Percentiles rank a stretch among this genome's conserved stretches.
phyloP scores from a whole-genome alignment of 2,113 vertebrate genomes.

The Pycnonotus jocosus region DNA sequence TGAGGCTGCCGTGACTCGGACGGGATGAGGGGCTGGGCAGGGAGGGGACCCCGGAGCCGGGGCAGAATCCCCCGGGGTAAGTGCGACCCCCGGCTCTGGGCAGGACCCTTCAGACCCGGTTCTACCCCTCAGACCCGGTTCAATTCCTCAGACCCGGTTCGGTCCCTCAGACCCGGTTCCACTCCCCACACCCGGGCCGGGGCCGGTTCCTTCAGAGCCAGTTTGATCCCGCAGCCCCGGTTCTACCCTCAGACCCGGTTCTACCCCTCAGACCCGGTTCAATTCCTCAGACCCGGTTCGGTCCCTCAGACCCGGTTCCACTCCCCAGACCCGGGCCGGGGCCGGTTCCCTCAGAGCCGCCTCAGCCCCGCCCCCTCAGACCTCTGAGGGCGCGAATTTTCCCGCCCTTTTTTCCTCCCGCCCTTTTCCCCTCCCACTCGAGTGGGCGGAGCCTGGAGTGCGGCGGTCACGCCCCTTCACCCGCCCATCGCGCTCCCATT shows the following conservation, averaged over 20 bases:
- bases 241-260: not conserved
- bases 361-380: not conserved
- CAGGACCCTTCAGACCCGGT: no score
- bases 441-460: fast-evolving
- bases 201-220: no score
- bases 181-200: not conserved
- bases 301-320: not conserved
- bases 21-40: not conserved
- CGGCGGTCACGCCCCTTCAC: fast-evolving
- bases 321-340: not conserved
- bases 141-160: no score
- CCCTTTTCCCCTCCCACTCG: fast-evolving
- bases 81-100: no score
- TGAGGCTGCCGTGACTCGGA: not conserved
- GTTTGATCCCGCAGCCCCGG: no score
- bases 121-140: not conserved
- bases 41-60: no score
- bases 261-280: not conserved
- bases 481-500: not conserved
- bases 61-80: no score
- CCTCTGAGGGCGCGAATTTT: not conserved
- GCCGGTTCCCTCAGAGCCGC: not conserved
- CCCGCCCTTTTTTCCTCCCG: not conserved
- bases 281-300: not conserved
- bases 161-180: no score